phyloP scores from a whole-genome alignment of 2,888 invertebrate species.

The Anodontia alba region DNA sequence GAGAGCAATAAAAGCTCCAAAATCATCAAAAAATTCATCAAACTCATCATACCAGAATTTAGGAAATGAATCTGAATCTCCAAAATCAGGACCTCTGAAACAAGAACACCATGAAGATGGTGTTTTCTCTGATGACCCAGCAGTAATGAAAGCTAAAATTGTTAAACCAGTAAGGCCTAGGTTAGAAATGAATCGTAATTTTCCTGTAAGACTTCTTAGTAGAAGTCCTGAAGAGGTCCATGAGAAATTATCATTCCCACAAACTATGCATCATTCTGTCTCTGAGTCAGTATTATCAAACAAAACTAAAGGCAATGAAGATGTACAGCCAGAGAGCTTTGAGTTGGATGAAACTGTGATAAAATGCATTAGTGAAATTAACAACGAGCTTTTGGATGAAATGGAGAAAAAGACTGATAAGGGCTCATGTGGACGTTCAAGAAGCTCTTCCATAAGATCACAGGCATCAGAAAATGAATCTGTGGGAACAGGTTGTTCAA shows the following conservation, averaged over 20 bases:
- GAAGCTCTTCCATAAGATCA: slow-evolving; percentile 15
- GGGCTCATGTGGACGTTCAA: background rate
- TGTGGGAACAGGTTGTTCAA: background rate
- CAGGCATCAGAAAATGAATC: slow-evolving; percentile 21
- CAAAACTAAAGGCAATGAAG: background rate
- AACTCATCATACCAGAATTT: background rate
- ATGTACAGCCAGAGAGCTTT: slow-evolving; percentile 35
- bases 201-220: slow-evolving; percentile 55
- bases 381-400: slow-evolving; percentile 39
- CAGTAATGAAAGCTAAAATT: slow-evolving; percentile 27
- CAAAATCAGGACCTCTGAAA: background rate
- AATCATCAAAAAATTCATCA: background rate
- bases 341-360: slow-evolving; percentile 60
- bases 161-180: slow-evolving; percentile 11
- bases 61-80: background rate
- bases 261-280: background rate
- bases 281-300: slow-evolving; percentile 6
- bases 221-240: slow-evolving; percentile 41
- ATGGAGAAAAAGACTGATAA: slow-evolving; percentile 5
- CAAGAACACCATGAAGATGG: background rate
- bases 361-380: slow-evolving; percentile 53
- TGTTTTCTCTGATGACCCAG: slow-evolving; percentile 28
- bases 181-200: slow-evolving; percentile 39
- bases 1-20: slow-evolving; percentile 13
- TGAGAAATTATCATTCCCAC: slow-evolving; percentile 4